Conservation (phyloP, 2,113 vertebrate genomes). For the Neofelis nebulosa region DNA sequence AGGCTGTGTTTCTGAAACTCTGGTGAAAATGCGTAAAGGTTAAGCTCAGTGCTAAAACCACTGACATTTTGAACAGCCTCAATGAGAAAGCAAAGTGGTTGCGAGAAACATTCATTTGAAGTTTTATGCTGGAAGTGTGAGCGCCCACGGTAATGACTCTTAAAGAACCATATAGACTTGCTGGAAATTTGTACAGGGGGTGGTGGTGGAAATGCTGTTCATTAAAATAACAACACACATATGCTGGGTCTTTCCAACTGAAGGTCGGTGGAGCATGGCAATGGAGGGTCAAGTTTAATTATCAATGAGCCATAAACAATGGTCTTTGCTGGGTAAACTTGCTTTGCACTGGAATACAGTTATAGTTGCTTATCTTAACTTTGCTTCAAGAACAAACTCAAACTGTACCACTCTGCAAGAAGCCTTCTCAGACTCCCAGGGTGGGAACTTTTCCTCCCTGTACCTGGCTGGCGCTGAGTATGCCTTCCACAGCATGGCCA, state of each 20-base stretch:
- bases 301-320: constrained; percentile 57
- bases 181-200: background rate
- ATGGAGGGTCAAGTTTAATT: constrained; percentile 63
- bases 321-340: constrained; percentile 48
- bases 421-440: background rate
- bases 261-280: background rate
- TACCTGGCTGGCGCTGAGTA: background rate
- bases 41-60: constrained; percentile 82
- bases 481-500: fast-evolving
- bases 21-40: constrained; percentile 78
- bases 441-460: background rate
- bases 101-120: constrained; percentile 61
- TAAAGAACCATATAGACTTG: constrained; percentile 23
- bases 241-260: constrained; percentile 2
- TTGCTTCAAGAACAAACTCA: background rate
- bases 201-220: background rate
- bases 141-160: constrained; percentile 60
- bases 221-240: constrained; percentile 63
- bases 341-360: background rate
- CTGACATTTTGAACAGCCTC: constrained; percentile 84
- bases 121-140: constrained; percentile 78
- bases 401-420: background rate
- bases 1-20: constrained; percentile 69
- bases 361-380: background rate
- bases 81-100: constrained; percentile 74